Evolutionary conservation across 2,797 vertebrate genomes (phyloP), one percentile per base, ranked within the genome.

Genomic region (Lepus townsendii): DNA sequence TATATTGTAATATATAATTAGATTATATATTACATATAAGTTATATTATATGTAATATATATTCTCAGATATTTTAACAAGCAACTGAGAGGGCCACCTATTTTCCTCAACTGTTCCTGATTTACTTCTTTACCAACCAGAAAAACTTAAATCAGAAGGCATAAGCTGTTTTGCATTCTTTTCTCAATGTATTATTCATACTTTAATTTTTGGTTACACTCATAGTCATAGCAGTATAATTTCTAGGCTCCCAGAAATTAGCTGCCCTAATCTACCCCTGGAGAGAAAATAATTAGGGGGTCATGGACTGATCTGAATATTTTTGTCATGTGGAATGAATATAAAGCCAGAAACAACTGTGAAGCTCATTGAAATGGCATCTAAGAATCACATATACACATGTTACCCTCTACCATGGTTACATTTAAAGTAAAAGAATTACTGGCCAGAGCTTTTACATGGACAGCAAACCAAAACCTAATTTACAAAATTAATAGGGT

Each of bases 401-500:
- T 10, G 38, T 26, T 88, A 83, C 88, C 54, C 30, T 79, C 47
- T 52, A 42, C 30, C 50, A 35, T 87, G 26, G 32, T 87, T 94
- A 93, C 75, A 73, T 73, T 94, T 47, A 89, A 76, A 87, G 50
- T 92, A 92, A 82, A 92, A 27, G 38, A 94, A 87, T 94, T 83
- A 92, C 47, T 86, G 12, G 5, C 19, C 32, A 88, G 68, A 85
- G n/a, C n/a, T 91, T 96, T 87, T 93, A 91, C 93, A 84, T 68
- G 78, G 63, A 75, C 71, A 89, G 78, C 65, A 96, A 95, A 79
- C n/a, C 22, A 87, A 93, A 97, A 86, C 35, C 27, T 20, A 96
- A 35, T 95, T 95, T 96, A 60, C 84, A 95, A 95, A 96, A 98
- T 98, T 98, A 98, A 98, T 98, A 3, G 97, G 98, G 97, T 88